Evolutionary conservation across 2,113 vertebrate species (phyloP), one percentile per base, ranked within the genome.

Genomic region (Ginglymostoma cirratum): DNA sequence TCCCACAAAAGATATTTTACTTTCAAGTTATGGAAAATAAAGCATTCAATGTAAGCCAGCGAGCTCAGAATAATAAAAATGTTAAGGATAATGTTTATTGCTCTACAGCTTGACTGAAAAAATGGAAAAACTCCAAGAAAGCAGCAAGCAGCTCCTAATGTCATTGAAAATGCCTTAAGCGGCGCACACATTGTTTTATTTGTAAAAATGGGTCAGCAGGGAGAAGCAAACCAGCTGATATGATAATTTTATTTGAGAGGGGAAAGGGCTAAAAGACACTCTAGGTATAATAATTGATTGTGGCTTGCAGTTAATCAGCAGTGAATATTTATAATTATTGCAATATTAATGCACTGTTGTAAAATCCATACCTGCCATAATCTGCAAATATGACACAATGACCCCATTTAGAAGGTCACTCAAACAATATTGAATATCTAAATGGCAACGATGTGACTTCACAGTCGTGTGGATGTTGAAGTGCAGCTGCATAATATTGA

Each of bases 291-390:
- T 95, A 95, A 95, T 90, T 95, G 94, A 72, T 72, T 95, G 94
- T 69, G 52, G 67, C 94, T 95, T 52, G 42, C 94, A 95, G 94
- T 95, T 95, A 95, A 95, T 95, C 94, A 95, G 94, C 45, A 95
- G 94, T 95, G 94, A 95, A 95, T 95, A 95, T 95, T 95, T 95
- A 95, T 95, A 95, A 95, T 95, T 95, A 95, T 95, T 95, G 94
- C 67, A 95, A 95, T 95, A 95, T 95, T 95, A 95, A 95, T 95
- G 94, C 94, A 72, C 69, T 95, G 67, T 45, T 72, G 42, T 76
- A 95, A 95, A 95, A 95, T 95, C 94, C 94, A 95, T 95, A 95
- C 69, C 69, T 95, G 94, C 94, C 69, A 95, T 95, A 95, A 95
- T 95, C 69, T 95, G 94, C 94, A 95, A 95, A 95, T 76, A 95